A percentile compares a stretch with the other conserved stretches of the same genome.
phyloP scores from a whole-genome alignment of 2,888 invertebrate species.

The Coremacera marginata region DNA sequence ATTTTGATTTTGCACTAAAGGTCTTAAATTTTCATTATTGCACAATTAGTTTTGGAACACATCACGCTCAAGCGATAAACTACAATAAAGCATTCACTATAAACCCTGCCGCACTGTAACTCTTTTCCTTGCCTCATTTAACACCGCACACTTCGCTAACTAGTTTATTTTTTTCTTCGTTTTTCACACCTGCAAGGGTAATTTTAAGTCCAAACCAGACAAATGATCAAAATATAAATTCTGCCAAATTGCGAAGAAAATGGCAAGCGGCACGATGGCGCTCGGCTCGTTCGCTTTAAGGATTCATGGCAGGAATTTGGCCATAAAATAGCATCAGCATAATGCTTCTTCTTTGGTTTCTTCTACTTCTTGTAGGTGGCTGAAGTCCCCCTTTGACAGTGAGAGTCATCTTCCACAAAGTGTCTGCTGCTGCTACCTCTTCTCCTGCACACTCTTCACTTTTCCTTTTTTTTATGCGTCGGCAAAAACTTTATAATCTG shows the following conservation, averaged over 20 bases:
- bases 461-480: slow-evolving; percentile 50
- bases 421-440: background rate
- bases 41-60: slow-evolving; percentile 6
- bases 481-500: slow-evolving; percentile 59
- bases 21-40: slow-evolving; percentile 20
- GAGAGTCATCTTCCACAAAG: background rate
- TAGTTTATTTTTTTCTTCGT: background rate
- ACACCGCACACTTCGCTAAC: too few relatives aligned
- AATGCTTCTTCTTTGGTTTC: slow-evolving; percentile 13
- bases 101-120: background rate
- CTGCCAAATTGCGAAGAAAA: slow-evolving; percentile 45
- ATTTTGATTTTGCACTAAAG: background rate
- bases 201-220: slow-evolving; percentile 43
- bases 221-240: slow-evolving; percentile 46
- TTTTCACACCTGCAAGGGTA: slow-evolving; percentile 18
- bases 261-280: slow-evolving; percentile 24
- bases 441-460: slow-evolving; percentile 37
- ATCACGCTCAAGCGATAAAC: slow-evolving; percentile 35
- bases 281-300: background rate
- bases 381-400: background rate
- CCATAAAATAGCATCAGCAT: slow-evolving; percentile 44
- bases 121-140: background rate
- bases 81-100: slow-evolving; percentile 34
- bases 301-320: slow-evolving; percentile 28
- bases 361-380: slow-evolving; percentile 4